Conservation (phyloP, 1,140 invertebrate genomes). For the Drosophila repleta region DNA sequence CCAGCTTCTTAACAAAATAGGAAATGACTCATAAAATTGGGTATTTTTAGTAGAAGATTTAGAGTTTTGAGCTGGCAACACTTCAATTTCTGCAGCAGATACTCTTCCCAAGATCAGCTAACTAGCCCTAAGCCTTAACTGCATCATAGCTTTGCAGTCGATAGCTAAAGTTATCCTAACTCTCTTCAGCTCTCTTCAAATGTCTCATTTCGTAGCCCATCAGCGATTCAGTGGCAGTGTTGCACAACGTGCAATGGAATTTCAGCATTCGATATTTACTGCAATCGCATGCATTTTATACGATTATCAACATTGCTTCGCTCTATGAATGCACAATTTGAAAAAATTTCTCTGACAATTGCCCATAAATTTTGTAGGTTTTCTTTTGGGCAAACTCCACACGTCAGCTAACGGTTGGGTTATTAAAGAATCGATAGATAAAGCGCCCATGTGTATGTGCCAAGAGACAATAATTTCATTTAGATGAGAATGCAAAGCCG, state of each 20-base stretch:
- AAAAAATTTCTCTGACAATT: slow-evolving; percentile 53
- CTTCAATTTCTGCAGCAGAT: too few species aligned
- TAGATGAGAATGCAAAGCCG: slow-evolving; percentile 61
- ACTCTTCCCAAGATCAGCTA: too few species aligned
- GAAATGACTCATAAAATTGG: too few species aligned
- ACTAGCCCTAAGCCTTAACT: too few species aligned
- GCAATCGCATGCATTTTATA: slow-evolving; percentile 48
- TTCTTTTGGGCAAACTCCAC: slow-evolving; percentile 36
- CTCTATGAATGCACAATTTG: slow-evolving; percentile 33
- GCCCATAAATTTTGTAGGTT: not conserved
- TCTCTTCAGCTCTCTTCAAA: too few species aligned
- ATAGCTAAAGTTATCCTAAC: too few species aligned
- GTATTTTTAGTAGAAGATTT: too few species aligned
- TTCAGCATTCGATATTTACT: slow-evolving; percentile 56
- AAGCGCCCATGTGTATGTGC: slow-evolving; percentile 28
- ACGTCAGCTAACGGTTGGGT: slow-evolving; percentile 46
- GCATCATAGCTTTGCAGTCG: too few species aligned
- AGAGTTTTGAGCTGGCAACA: too few species aligned
- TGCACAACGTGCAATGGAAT: slow-evolving; percentile 34
- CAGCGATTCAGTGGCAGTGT: slow-evolving; percentile 50
- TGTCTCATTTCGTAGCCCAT: slow-evolving; percentile 6
- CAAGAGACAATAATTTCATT: slow-evolving; percentile 67
- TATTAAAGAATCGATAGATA: slow-evolving; percentile 28
- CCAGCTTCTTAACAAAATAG: too few species aligned
- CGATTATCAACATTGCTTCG: slow-evolving; percentile 65